These are phyloP conservation scores for Thecophora atra DNA, from an alignment of 2,888 invertebrate species.

Conservation along the genomic window DNA sequence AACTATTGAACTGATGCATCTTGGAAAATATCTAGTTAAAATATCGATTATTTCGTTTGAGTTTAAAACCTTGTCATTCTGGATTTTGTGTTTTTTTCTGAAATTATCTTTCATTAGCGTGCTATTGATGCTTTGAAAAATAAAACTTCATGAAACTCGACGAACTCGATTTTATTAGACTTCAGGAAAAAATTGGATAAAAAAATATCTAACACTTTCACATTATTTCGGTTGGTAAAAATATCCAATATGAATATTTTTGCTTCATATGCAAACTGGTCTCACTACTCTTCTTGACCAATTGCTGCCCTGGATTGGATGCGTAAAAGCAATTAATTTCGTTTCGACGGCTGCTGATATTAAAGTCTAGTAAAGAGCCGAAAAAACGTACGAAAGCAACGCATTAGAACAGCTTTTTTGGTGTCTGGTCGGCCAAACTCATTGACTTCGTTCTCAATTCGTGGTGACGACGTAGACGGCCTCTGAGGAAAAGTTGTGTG, in stretches of 20 bases:
- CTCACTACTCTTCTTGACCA: not conserved
- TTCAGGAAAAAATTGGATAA: not conserved
- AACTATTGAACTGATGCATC: too few relatives aligned
- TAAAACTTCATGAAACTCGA: not conserved
- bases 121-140: not conserved
- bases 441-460: constrained; percentile 3
- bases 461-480: not conserved
- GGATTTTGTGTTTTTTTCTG: too few relatives aligned
- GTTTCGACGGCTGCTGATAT: not conserved
- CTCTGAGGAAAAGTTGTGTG: not conserved
- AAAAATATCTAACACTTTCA: constrained; percentile 12
- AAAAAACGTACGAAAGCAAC: not conserved
- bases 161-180: not conserved
- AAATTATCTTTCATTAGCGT: too few relatives aligned
- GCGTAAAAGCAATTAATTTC: constrained; percentile 31
- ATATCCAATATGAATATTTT: too few relatives aligned
- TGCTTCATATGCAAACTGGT: not conserved
- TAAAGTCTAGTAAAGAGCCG: not conserved
- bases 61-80: too few relatives aligned
- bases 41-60: too few relatives aligned
- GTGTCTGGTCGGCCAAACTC: too few relatives aligned
- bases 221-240: not conserved
- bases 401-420: not conserved
- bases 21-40: too few relatives aligned
- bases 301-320: constrained; percentile 20